Evolutionary conservation across 30 jellyfish, hydroid and myxozoan genomes (phyloP), one percentile per base, ranked within the genome.

Genomic region (Rhopilema esculentum): DNA sequence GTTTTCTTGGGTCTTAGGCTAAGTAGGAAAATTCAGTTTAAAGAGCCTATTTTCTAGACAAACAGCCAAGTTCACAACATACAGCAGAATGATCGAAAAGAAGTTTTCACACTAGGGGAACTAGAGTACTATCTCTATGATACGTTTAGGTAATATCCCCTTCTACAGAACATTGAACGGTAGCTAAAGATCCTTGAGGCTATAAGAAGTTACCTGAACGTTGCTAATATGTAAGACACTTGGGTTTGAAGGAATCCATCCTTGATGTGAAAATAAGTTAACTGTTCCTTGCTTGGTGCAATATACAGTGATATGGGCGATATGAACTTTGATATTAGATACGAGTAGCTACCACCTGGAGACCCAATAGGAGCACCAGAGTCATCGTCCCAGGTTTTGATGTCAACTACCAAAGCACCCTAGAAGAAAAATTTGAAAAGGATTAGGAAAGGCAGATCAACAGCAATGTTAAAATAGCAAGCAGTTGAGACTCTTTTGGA

Each of bases 381-480:
- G 31, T 92, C 98, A 65, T 92, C 98, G 62, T 92, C 98, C 98
- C 97, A 86, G 28, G 67, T 91, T 27, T 92, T 80, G 16, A 75
- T 90, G n/a, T 40, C 75, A 79, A 86, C 52, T 16, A 92, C 93
- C 31, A 92, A 80, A 1, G 95, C 96, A 12, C 91, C 93, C 98
- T 92, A 32, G 0, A 73, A 73, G 21, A 1, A 1, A 18, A 63
- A 40, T 40, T 40, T 12, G 57, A 40, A 40, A 40, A 12, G 57
- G 12, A 40, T 40, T 40, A 40, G 57, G n/a, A n/a, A n/a, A n/a
- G n/a, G n/a, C n/a, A n/a, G n/a, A n/a, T n/a, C n/a, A n/a, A n/a
- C n/a, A n/a, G n/a, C n/a, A n/a, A n/a, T n/a, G n/a, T n/a, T n/a
- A n/a, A n/a, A n/a, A n/a, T n/a, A n/a, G n/a, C n/a, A n/a, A n/a